These are phyloP conservation scores for Leptocoma aspasia DNA, from an alignment of 2,113 vertebrate species.

Conservation along the genomic window DNA sequence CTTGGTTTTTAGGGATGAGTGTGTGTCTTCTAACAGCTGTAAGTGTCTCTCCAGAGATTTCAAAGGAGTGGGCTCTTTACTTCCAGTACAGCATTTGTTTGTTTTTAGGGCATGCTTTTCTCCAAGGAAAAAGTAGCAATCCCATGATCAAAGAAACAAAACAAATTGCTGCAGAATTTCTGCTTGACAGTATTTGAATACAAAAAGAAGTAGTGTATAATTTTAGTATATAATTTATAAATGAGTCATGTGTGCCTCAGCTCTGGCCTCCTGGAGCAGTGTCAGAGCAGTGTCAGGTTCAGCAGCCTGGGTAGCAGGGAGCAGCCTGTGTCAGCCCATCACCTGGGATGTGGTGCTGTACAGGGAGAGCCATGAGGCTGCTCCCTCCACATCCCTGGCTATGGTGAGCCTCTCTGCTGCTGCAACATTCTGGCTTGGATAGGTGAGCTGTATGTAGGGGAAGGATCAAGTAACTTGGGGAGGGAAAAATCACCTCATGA, in stretches of 20 bases:
- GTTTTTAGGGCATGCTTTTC: slow-evolving; percentile 37
- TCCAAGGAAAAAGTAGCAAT: not conserved
- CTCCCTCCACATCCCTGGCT: not conserved
- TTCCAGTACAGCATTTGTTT: not conserved
- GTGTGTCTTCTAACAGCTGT: not conserved
- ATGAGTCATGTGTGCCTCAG: not conserved
- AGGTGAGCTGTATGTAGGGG: not conserved
- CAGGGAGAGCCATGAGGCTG: not conserved
- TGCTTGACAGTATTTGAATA: not conserved
- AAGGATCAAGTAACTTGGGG: not conserved
- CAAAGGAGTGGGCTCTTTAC: not conserved
- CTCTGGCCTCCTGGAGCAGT: not conserved
- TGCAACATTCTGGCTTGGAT: not conserved
- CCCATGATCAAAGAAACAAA: slow-evolving; percentile 7
- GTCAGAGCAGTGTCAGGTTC: not conserved
- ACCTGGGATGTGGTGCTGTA: not conserved
- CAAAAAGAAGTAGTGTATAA: not conserved
- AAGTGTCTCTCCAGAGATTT: not conserved
- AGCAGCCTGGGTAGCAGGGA: not conserved
- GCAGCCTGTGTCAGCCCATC: not conserved
- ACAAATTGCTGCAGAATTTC: not conserved
- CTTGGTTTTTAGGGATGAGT: not conserved
- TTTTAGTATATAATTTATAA: not conserved
- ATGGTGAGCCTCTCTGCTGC: not conserved
- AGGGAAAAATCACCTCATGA: not conserved